Evolutionary conservation across 2,113 vertebrate species (phyloP).

Genomic region (Aleadryas rufinucha): DNA sequence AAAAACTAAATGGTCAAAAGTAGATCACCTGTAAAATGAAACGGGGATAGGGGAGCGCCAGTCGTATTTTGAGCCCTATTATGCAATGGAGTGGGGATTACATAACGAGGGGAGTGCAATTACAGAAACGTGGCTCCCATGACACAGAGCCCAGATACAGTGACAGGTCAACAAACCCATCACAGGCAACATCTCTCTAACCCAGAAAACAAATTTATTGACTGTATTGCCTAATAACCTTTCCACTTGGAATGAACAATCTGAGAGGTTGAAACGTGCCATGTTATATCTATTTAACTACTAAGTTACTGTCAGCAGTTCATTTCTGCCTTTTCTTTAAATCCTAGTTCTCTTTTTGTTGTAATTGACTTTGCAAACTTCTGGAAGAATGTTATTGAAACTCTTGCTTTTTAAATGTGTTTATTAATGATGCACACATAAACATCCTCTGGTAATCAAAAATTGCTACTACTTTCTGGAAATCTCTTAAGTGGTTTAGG

Average conservation of each 20-base stretch:
- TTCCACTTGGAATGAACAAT: not conserved
- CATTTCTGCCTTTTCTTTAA: not conserved
- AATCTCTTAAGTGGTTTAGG: not conserved
- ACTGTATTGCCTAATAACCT: not conserved
- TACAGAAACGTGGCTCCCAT: not conserved
- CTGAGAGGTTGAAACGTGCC: not conserved
- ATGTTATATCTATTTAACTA: not conserved
- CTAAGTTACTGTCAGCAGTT: not conserved
- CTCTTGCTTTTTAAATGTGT: not conserved
- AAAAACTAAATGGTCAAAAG: not conserved
- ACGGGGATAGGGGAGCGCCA: not conserved
- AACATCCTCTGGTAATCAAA: not conserved
- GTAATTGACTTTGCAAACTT: not conserved
- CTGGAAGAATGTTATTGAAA: not conserved
- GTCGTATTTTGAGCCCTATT: not conserved
- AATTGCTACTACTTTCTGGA: not conserved
- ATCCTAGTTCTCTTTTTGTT: not conserved
- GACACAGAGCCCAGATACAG: not conserved
- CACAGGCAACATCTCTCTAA: not conserved
- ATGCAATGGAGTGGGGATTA: slow-evolving; percentile 26
- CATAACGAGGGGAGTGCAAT: slow-evolving; percentile 1
- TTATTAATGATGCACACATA: not conserved
- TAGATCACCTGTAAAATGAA: not conserved
- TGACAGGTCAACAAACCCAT: not conserved
- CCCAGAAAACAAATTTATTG: not conserved